Evolutionary conservation across 2,113 vertebrate species (phyloP).

Genomic region (Silurus asotus): DNA sequence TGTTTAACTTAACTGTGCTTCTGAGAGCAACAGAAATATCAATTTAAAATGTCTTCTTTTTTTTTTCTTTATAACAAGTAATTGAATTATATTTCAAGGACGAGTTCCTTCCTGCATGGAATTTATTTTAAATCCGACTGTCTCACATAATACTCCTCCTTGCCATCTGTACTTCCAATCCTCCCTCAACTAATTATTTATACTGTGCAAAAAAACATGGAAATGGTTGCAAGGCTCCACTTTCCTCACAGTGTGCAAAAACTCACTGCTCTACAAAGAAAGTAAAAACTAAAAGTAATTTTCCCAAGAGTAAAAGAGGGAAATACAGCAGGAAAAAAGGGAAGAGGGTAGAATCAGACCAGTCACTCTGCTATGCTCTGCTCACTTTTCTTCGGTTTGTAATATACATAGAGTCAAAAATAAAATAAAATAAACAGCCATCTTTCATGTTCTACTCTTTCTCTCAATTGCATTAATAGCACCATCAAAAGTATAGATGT

Average conservation of each 20-base stretch:
- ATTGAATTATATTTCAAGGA: constrained; percentile 45
- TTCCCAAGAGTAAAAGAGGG: background rate
- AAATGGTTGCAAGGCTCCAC: constrained; percentile 27
- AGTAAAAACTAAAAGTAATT: constrained; percentile 21
- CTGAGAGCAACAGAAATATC: constrained; percentile 21
- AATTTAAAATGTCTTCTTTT: constrained; percentile 29
- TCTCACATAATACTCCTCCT: constrained; percentile 42
- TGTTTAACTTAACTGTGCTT: background rate
- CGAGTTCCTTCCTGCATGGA: constrained; percentile 49
- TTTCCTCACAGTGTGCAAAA: constrained; percentile 34
- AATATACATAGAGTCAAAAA: background rate
- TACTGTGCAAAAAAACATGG: constrained; percentile 42
- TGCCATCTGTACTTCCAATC: constrained; percentile 29
- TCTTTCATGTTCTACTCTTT: constrained; percentile 11
- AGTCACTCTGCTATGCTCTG: background rate
- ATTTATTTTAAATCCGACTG: constrained; percentile 51
- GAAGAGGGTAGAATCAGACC: background rate
- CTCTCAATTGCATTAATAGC: constrained; percentile 32
- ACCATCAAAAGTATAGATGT: constrained; percentile 33
- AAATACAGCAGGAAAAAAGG: background rate
- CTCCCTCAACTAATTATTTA: constrained; percentile 57
- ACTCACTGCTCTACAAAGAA: background rate
- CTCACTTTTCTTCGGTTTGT: background rate
- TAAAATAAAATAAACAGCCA: constrained; percentile 28
- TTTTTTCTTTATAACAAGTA: constrained; percentile 46